Base-by-base conservation (phyloP, 2,888 invertebrate genomes). In the Drosophila sordidula region DNA sequence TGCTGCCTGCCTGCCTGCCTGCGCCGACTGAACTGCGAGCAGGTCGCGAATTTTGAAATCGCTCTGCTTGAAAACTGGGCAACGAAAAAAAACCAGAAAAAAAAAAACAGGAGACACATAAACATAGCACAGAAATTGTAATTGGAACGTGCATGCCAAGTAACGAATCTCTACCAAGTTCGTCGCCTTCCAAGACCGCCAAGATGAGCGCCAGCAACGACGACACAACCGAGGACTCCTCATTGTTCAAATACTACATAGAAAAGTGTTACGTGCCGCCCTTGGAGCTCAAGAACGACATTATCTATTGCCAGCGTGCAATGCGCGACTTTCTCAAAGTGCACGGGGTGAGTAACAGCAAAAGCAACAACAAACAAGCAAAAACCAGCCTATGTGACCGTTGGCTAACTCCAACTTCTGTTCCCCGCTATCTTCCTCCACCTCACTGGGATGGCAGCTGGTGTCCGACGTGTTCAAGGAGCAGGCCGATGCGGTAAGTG, bases 221-320 rank as follows among this genome's bases (percentile, higher is more conserved):
- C 46, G 57, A 68, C 22, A 46, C 47, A 18, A 32, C 63, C 29
- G 65, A 74, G 67, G 67, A 67, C 41, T 38, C 18, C 47, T 39
- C 62, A 55, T 62, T 71, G 65, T 87, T 90, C 51, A 78, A 78
- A 65, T 83, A 70, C 58, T 90, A 90, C 64, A 67, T 90, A 70
- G 89, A 90, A 49, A 89, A 85, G 45, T 85, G 68, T 71, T 90
- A 86, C 68, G 89, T 85, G 71, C 79, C 91, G 69, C 91, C 91
- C 6, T 72, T 78, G 56, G 91, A 92, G 52, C 75, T 92, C 0
- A 90, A 88, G 70, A 89, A 91, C 71, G 92, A 92, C 78, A 84
- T 92, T 75, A 80, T 91, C 55, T 92, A 92, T 77, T 92, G 92
- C 67, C 92, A 92, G 80, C 89, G 91, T 63, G 87, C 90, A 38